A percentile compares a stretch with the other conserved stretches of the same genome.
phyloP scores from a whole-genome alignment of 2,888 invertebrate genomes.

The Rhingia rostrata region DNA sequence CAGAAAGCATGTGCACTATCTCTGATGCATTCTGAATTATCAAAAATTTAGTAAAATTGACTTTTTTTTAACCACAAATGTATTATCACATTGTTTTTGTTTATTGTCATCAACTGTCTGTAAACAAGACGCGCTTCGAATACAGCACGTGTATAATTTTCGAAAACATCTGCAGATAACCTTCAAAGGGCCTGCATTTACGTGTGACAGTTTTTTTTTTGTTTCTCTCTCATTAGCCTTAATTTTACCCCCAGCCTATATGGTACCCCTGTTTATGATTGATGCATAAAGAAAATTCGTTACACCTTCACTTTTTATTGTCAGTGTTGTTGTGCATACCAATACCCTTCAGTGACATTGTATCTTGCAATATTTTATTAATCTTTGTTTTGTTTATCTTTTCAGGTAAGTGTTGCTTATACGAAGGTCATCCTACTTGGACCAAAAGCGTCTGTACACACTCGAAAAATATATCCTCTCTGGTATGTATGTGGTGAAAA shows the following conservation, averaged over 20 bases:
- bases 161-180: background rate
- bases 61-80: constrained; percentile 7
- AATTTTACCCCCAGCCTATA: background rate
- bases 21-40: background rate
- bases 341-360: constrained; percentile 26
- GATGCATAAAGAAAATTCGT: constrained; percentile 21
- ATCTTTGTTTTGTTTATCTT: constrained; percentile 48
- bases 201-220: background rate
- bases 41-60: background rate
- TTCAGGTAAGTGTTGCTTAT: constrained; percentile 45
- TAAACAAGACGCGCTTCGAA: background rate
- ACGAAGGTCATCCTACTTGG: constrained; percentile 52
- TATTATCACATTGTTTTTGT: constrained; percentile 3
- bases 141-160: background rate
- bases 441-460: background rate
- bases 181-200: background rate
- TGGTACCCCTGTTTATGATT: constrained; percentile 3
- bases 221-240: constrained; percentile 13
- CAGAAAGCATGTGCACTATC: background rate
- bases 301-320: constrained; percentile 27
- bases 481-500: constrained; percentile 23
- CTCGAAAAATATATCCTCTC: constrained; percentile 3
- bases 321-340: background rate
- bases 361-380: constrained; percentile 50
- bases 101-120: background rate